Base-by-base conservation (phyloP, 2,113 vertebrate species). In the Anolis sagrei region DNA sequence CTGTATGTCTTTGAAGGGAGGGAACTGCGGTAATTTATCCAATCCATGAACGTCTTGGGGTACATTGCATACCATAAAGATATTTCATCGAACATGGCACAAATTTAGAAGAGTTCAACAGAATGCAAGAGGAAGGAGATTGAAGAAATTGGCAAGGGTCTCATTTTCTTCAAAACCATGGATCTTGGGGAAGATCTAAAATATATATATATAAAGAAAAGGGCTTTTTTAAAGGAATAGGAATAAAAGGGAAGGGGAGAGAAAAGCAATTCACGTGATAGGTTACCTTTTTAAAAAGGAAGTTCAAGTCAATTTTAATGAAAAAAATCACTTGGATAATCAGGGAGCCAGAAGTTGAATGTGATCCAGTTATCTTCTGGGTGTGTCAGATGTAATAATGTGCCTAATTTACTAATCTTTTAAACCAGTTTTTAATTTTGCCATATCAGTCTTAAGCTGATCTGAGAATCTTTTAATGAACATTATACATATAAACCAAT, bases 81-180 rank as follows among this genome's bases (percentile, higher is more conserved):
- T 29, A 18, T 27, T 75, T 14, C 32, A 76, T 5, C 18, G 34
- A 58, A 80, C 34, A 76, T 34, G 61, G 87, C 61, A 79, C 61
- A 54, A 80, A 39, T 48, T 68, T 69, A 74, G 54, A 85, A 66
- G 86, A 62, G 44, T 83, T 27, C 87, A 62, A 75, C 16, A 66
- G 18, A 51, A 79, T 74, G 70, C 34, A 34, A 74, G 74, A 79
- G 66, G 18, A 18, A 82, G 16, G 27, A 36, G 3, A 72, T 6
- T 85, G 73, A 48, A 86, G 68, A 51, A 82, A 88, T 51, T 90
- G 29, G n/a, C 23, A 61, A 62, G 86, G 82, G 87, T 90, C 27
- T 61, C 51, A 92, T 7, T 39, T 70, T 87, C 76, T 83, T 88
- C 72, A 48, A 78, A 39, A 76, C 1, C 0, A 0, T 82, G 68